Evolutionary conservation across 2,113 vertebrate genomes (phyloP).

Genomic region (Crypturellus undulatus): DNA sequence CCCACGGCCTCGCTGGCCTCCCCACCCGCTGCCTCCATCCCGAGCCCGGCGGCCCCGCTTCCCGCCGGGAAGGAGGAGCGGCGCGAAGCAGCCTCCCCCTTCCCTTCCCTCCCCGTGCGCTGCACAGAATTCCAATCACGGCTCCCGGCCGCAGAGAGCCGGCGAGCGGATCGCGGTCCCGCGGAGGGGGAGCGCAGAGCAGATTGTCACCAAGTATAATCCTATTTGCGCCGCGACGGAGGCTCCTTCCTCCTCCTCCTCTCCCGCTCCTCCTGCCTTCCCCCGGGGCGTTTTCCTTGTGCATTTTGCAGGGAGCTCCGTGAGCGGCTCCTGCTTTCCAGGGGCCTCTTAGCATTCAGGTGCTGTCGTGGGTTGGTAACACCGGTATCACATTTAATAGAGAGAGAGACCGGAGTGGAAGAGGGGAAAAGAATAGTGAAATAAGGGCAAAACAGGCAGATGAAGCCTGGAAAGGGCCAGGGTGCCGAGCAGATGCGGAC

Average conservation of each 20-base stretch:
- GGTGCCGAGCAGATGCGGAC: neutral
- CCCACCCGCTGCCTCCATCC: neutral
- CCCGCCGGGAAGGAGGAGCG: neutral
- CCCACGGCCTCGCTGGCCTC: neutral
- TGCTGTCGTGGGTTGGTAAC: slow-evolving; percentile 54
- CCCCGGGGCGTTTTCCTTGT: neutral
- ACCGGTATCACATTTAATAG: slow-evolving; percentile 30
- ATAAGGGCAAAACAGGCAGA: slow-evolving; percentile 15
- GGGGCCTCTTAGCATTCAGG: slow-evolving; percentile 52
- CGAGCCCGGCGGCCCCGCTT: neutral
- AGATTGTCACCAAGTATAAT: slow-evolving; percentile 57
- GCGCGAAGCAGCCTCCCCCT: neutral
- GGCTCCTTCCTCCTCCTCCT: slow-evolving; percentile 42
- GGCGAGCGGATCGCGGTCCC: slow-evolving; percentile 44
- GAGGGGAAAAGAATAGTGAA: slow-evolving; percentile 20
- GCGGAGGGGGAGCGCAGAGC: slow-evolving; percentile 47
- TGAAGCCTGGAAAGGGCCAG: neutral
- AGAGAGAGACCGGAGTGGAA: neutral
- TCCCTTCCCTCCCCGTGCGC: neutral
- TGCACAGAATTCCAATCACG: slow-evolving; percentile 67
- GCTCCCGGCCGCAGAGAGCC: neutral
- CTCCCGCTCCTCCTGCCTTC: neutral
- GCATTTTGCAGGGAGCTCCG: slow-evolving; percentile 9
- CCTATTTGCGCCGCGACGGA: slow-evolving; percentile 56
- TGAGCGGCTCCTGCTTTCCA: slow-evolving; percentile 52